Evolutionary conservation across 2,797 vertebrate species (phyloP), one percentile per base, ranked within the genome.

Genomic region (Hephaestus fuliginosus): DNA sequence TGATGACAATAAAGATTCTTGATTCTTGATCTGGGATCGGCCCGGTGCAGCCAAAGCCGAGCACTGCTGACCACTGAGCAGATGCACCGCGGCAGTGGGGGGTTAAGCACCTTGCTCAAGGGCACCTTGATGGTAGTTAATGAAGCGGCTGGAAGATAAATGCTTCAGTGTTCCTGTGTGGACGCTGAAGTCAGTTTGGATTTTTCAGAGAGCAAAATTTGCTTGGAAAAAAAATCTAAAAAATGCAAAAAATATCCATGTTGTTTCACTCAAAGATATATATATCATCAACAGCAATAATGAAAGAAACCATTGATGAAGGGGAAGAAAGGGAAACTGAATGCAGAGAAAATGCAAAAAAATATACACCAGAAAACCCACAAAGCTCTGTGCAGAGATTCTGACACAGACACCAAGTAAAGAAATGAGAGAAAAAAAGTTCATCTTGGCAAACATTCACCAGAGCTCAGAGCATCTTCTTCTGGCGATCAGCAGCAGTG

Each of bases 91-190:
- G 58, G 77, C 82, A 66, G 83, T 30, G 66, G 84, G 86, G 70
- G 78, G 81, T 64, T 74, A 78, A 88, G 81, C 81, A 85, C 76
- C 71, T 86, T 86, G 80, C 76, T 88, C 82, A 89, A 91, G 76
- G 88, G 84, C 87, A 89, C 89, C 84, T 89, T 91, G 64, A 53
- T 46, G 78, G 64, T 30, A 3, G 70, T 46, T 85, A 73, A 76
- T 82, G 63, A 57, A 33, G 22, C 15, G 7, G 10, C 7, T 33
- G 36, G 2, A 11, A 30, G 30, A 33, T 28, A n/a, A 60, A 55
- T 3, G 62, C 60, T 52, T 36, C 58, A 33, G 41, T 2, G 5
- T 57, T n/a, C 14, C 60, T 30, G 28, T 17, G 25, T 43, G 49
- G 25, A 5, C 48, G 28, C 39, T 65, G 43, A 9, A 44, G 41